Conservation (phyloP, 2,888 invertebrate genomes). For the Orchestes rusci region DNA sequence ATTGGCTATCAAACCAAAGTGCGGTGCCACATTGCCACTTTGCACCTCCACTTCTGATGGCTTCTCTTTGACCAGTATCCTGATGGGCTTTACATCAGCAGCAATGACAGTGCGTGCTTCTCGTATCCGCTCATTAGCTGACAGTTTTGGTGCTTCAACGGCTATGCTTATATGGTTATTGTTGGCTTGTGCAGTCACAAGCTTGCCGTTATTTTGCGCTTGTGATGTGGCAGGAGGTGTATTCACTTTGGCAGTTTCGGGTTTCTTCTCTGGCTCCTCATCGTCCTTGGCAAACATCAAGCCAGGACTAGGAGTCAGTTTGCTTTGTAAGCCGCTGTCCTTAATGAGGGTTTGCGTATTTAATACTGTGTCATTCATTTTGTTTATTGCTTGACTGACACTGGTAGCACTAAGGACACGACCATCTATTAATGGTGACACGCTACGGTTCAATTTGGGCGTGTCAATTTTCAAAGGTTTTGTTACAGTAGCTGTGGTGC, state of each 20-base stretch:
- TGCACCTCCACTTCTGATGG: slow-evolving; percentile 41
- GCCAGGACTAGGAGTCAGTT: slow-evolving; percentile 27
- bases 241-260: slow-evolving; percentile 17
- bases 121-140: slow-evolving; percentile 35
- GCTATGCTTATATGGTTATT: slow-evolving; percentile 30
- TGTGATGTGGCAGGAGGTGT: background rate
- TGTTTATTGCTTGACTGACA: slow-evolving; percentile 42
- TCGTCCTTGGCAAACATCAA: slow-evolving; percentile 18
- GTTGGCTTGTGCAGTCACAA: slow-evolving; percentile 13
- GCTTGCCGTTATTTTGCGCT: background rate
- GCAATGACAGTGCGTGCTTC: slow-evolving; percentile 40
- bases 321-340: slow-evolving; percentile 33
- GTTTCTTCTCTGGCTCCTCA: slow-evolving; percentile 23
- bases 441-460: slow-evolving; percentile 26
- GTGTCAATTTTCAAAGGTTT: slow-evolving; percentile 42
- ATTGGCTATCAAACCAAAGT: slow-evolving; percentile 37
- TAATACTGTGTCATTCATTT: slow-evolving; percentile 43
- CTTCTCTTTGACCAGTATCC: slow-evolving; percentile 42
- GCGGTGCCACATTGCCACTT: slow-evolving; percentile 41
- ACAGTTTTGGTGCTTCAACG: slow-evolving; percentile 13
- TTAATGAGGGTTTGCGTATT: slow-evolving; percentile 41
- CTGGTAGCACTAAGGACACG: slow-evolving; percentile 41
- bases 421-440: slow-evolving; percentile 38
- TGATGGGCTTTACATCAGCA: slow-evolving; percentile 42
- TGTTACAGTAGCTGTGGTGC: slow-evolving; percentile 41